phyloP scores from a whole-genome alignment of 2,113 vertebrate species.

The Cariama cristata region DNA sequence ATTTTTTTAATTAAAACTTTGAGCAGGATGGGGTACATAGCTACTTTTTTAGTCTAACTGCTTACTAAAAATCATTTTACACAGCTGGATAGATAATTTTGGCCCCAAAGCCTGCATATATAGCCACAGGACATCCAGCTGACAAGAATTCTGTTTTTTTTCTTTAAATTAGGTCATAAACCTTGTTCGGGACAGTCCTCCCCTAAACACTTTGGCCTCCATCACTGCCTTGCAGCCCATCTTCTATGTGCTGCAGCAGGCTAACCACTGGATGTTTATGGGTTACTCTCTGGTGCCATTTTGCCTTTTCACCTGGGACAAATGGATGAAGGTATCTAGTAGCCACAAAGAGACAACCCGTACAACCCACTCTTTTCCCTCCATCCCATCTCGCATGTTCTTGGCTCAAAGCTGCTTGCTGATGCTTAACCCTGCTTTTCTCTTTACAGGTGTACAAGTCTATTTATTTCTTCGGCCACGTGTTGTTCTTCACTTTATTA shows the following conservation, averaged over 20 bases:
- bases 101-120: background rate
- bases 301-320: conserved; percentile 95
- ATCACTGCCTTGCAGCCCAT: conserved; percentile 80
- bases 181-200: conserved; percentile 86
- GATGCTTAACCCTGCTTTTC: background rate
- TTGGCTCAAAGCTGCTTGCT: background rate
- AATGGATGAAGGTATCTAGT: conserved; percentile 89
- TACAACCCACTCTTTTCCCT: background rate
- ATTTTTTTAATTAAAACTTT: background rate
- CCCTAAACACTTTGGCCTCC: conserved; percentile 78
- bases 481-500: conserved; percentile 84
- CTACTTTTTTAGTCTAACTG: background rate
- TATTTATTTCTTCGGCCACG: conserved; percentile 90
- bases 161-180: conserved; percentile 73
- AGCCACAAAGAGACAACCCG: background rate
- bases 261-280: conserved; percentile 95
- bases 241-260: conserved; percentile 88
- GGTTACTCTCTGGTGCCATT: conserved; percentile 93
- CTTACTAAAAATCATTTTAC: background rate
- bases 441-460: conserved; percentile 89
- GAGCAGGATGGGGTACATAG: background rate
- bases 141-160: background rate
- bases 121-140: background rate
- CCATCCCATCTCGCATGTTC: fast-evolving
- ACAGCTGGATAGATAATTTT: background rate